A percentile compares a stretch with the other conserved stretches of the same genome.
These are phyloP conservation scores for Chrysotoxum bicinctum DNA, from an alignment of 2,888 invertebrate genomes.

Conservation along the genomic window DNA sequence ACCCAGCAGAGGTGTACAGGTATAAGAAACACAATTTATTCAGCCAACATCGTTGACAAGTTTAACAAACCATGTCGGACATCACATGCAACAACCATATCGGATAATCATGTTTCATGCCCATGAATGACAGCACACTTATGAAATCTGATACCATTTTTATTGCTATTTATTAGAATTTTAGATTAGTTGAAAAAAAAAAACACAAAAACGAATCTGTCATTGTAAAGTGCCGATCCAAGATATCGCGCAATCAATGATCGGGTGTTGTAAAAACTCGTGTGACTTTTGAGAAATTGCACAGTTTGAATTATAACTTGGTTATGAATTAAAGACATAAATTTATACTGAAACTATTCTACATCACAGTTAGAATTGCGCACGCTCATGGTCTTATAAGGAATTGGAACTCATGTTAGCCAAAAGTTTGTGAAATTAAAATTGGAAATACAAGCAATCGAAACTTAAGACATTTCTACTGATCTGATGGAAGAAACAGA, in stretches of 20 bases:
- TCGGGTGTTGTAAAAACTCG: not conserved
- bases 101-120: slow-evolving; percentile 27
- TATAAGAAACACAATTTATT: slow-evolving; percentile 6
- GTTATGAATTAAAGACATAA: slow-evolving; percentile 5
- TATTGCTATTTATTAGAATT: slow-evolving; percentile 44
- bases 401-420: not conserved
- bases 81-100: slow-evolving; percentile 27
- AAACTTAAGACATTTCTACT: not conserved
- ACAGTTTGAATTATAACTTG: not conserved
- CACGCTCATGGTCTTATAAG: not conserved
- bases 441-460: not conserved
- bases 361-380: not conserved
- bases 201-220: not conserved
- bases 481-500: not conserved
- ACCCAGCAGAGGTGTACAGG: not conserved
- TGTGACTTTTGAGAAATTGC: slow-evolving; percentile 1
- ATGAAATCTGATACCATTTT: slow-evolving; percentile 49
- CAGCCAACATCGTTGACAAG: slow-evolving; percentile 16
- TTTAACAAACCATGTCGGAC: slow-evolving; percentile 28
- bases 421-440: not conserved
- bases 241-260: not conserved
- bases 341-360: not conserved
- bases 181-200: slow-evolving; percentile 14
- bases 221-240: not conserved
- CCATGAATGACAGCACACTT: slow-evolving; percentile 38